Evolutionary conservation across 2,888 invertebrate species (phyloP).

Genomic region (Tuta absoluta): DNA sequence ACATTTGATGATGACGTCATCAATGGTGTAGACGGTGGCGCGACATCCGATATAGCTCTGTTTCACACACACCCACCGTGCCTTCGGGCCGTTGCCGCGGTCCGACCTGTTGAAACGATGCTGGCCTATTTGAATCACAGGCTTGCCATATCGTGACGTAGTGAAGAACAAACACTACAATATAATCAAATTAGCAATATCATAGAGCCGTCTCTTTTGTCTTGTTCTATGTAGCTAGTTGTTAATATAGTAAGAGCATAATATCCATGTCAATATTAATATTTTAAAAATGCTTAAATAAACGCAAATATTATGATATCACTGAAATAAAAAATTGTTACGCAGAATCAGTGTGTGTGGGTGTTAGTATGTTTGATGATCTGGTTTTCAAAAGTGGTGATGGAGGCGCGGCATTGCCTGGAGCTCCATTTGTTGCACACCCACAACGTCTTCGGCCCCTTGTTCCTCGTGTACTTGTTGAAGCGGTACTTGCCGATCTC

Average conservation of each 20-base stretch:
- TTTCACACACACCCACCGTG: constrained; percentile 37
- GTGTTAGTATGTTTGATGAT: no score
- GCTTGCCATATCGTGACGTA: constrained; percentile 34
- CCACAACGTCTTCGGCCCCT: not conserved
- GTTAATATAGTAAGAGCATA: no score
- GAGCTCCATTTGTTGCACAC: not conserved
- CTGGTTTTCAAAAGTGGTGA: no score
- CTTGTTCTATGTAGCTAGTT: no score
- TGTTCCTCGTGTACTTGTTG: not conserved
- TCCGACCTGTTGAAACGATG: constrained; percentile 31
- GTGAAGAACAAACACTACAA: constrained; percentile 21
- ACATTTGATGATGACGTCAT: constrained; percentile 29
- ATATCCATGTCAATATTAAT: no score
- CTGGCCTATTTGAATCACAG: constrained; percentile 32
- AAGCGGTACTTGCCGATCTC: not conserved
- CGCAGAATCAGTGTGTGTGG: no score
- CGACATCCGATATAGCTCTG: constrained; percentile 34
- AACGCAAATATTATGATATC: no score
- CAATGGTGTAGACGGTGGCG: constrained; percentile 33
- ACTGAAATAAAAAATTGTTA: no score
- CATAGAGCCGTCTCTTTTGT: no score
- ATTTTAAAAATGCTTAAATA: no score
- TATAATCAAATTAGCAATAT: not conserved
- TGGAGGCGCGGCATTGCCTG: no score
- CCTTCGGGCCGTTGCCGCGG: constrained; percentile 32